phyloP scores from a whole-genome alignment of 2,797 vertebrate species.

The Dallia pectoralis region DNA sequence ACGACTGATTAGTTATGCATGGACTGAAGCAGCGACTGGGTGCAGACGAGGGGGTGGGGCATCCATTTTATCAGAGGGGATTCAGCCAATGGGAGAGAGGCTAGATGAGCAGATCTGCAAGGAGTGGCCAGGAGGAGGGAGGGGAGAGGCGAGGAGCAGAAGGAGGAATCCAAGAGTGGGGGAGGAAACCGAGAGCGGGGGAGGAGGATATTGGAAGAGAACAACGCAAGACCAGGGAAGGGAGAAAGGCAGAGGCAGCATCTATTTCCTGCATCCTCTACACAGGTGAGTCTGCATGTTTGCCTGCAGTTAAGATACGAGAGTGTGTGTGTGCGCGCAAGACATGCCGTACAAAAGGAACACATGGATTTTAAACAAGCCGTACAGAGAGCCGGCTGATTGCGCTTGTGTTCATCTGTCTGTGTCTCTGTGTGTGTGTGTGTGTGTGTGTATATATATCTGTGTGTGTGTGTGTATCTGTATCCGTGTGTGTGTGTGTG shows the following conservation, averaged over 20 bases:
- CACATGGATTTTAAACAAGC: no score
- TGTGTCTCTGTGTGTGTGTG: no score
- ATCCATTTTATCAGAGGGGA: background rate
- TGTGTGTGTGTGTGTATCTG: no score
- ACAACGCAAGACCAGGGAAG: background rate
- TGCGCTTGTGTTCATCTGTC: no score
- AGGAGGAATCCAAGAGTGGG: no score
- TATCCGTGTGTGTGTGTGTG: no score
- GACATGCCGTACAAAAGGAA: no score
- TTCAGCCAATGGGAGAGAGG: conserved; percentile 19
- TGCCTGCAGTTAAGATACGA: background rate
- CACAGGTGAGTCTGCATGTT: conserved; percentile 63
- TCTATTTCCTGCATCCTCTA: conserved; percentile 36
- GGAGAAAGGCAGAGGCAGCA: conserved; percentile 11
- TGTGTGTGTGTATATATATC: background rate
- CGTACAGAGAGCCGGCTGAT: no score
- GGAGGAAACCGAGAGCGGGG: background rate
- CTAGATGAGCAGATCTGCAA: conserved; percentile 19
- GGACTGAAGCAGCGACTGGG: conserved; percentile 50
- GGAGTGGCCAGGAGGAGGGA: conserved; percentile 13
- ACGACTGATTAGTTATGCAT: conserved; percentile 67
- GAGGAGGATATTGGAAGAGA: background rate
- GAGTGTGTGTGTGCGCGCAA: background rate
- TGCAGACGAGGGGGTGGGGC: conserved; percentile 15
- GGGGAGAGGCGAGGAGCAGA: background rate